Conservation (phyloP, 2,888 invertebrate species). For the Camponotus fellah region DNA sequence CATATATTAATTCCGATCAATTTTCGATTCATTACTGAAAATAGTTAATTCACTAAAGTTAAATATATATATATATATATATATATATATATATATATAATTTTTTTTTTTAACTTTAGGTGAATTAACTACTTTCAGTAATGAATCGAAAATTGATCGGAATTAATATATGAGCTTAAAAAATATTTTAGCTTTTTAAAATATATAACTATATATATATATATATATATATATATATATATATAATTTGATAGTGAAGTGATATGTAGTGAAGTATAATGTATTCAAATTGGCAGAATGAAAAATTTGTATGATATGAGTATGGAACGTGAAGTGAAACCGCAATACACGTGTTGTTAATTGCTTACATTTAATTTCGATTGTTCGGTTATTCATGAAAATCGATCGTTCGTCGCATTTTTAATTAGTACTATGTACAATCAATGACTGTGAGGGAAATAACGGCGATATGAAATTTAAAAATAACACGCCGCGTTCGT, state of each 20-base stretch:
- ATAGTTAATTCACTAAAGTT: too few relatives aligned
- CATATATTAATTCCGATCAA: too few relatives aligned
- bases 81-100: too few relatives aligned
- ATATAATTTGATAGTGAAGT: background rate
- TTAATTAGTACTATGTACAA: slow-evolving; percentile 38
- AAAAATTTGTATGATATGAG: slow-evolving; percentile 23
- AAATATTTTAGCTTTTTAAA: background rate
- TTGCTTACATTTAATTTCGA: slow-evolving; percentile 52
- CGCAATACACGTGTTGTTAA: slow-evolving; percentile 21
- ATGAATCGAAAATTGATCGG: background rate
- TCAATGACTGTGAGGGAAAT: slow-evolving; percentile 1
- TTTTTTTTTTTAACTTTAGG: background rate
- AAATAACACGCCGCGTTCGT: slow-evolving; percentile 31
- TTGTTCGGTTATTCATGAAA: slow-evolving; percentile 51
- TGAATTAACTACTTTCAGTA: background rate
- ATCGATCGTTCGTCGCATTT: slow-evolving; percentile 33
- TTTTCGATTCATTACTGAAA: too few relatives aligned
- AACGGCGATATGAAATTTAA: slow-evolving; percentile 47
- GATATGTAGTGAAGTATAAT: background rate
- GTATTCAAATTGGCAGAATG: background rate
- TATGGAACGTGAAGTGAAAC: background rate
- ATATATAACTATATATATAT: too few relatives aligned
- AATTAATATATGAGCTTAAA: background rate
- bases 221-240: too few relatives aligned
- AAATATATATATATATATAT: too few relatives aligned